Conservation (phyloP, 2,113 vertebrate genomes). For the Phocoena sinus region DNA sequence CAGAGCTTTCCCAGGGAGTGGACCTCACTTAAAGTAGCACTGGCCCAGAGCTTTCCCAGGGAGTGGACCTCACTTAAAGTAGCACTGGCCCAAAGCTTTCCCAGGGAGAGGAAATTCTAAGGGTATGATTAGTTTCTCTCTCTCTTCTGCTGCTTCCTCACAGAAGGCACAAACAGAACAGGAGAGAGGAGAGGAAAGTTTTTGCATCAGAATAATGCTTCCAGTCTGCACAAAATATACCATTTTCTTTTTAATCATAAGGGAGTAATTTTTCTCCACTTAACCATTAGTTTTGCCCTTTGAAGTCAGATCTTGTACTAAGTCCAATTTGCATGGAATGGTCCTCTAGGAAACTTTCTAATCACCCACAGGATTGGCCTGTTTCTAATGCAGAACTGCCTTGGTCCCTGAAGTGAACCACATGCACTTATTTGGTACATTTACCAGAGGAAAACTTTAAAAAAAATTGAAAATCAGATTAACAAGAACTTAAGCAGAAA, state of each 20-base stretch:
- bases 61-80: too few species aligned
- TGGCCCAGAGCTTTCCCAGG: too few species aligned
- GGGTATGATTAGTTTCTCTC: neutral
- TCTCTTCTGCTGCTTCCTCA: neutral
- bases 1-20: too few species aligned
- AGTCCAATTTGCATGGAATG: constrained; percentile 40
- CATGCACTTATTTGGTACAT: neutral
- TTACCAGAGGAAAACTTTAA: neutral
- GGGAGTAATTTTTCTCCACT: constrained; percentile 44
- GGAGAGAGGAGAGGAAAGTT: neutral
- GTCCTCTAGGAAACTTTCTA: constrained; percentile 44
- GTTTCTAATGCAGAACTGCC: constrained; percentile 36
- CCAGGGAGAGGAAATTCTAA: neutral
- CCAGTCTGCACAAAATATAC: neutral
- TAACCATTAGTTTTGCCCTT: constrained; percentile 47
- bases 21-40: too few species aligned
- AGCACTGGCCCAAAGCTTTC: neutral
- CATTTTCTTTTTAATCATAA: constrained; percentile 52
- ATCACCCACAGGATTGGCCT: constrained; percentile 39
- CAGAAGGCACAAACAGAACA: neutral
- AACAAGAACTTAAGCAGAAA: constrained; percentile 30
- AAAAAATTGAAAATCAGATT: constrained; percentile 28
- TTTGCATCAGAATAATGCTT: neutral
- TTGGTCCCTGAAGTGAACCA: neutral
- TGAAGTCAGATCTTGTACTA: constrained; percentile 55